A percentile compares a stretch with the other conserved stretches of the same genome.
Evolutionary conservation across 53 echinoderm and acorn worm genomes (phyloP).

Genomic region (Actinopyga echinites): DNA sequence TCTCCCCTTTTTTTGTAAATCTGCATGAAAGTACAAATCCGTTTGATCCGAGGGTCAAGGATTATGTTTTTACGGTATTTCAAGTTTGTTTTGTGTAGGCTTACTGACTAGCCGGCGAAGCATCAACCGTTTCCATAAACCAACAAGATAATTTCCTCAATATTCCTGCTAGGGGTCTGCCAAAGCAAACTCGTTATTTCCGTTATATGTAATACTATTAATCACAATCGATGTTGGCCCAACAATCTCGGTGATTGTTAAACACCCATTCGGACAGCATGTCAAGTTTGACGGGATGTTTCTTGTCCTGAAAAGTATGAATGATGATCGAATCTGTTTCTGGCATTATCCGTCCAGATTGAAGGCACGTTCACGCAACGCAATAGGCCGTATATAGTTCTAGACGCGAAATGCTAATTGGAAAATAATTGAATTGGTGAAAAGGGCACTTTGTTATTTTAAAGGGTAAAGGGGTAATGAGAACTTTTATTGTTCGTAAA

Average conservation of each 20-base stretch:
- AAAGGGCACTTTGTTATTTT: no score
- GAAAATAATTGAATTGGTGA: no score
- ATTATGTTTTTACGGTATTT: conserved; percentile 1
- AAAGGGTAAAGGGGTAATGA: no score
- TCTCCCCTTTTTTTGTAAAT: not conserved
- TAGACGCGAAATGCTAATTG: no score
- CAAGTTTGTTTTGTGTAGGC: conserved; percentile 20
- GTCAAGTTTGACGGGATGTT: conserved; percentile 12
- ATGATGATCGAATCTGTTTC: no score
- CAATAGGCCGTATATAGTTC: no score
- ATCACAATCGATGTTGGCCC: not conserved
- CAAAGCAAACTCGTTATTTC: conserved; percentile 7
- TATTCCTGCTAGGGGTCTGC: not conserved
- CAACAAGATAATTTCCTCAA: conserved; percentile 10
- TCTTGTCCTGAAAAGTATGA: no score
- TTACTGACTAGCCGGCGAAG: conserved; percentile 10
- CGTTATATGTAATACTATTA: conserved; percentile 10
- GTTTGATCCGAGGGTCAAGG: not conserved
- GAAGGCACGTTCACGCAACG: no score
- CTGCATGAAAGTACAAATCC: conserved; percentile 27
- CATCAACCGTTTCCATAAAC: conserved; percentile 20
- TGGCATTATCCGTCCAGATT: no score
- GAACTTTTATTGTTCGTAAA: no score
- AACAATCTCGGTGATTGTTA: not conserved
- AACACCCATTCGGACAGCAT: not conserved